Conservation (phyloP, 2,113 vertebrate genomes). For the Leiothrix lutea region DNA sequence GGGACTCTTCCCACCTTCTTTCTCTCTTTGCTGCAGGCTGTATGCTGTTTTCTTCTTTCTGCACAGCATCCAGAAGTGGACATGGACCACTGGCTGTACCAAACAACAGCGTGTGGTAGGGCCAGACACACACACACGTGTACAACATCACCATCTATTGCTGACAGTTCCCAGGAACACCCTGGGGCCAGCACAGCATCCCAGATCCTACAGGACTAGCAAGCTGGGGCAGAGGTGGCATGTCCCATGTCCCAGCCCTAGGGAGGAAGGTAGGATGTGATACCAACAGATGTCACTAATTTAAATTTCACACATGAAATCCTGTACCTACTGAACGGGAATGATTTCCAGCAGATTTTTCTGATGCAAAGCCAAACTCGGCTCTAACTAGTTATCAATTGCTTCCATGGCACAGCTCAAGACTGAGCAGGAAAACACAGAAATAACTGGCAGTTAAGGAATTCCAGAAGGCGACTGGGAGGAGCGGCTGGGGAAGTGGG, state of each 20-base stretch:
- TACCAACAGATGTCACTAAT: neutral
- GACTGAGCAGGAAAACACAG: neutral
- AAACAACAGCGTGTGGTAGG: accelerated
- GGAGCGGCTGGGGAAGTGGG: accelerated
- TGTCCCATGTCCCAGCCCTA: neutral
- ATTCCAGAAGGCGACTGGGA: neutral
- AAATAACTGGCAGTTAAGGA: neutral
- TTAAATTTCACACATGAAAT: neutral
- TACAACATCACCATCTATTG: neutral
- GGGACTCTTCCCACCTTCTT: neutral
- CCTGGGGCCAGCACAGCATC: neutral
- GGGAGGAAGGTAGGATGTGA: neutral
- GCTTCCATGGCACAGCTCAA: neutral
- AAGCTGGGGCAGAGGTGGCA: neutral
- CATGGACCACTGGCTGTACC: neutral
- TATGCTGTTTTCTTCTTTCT: neutral
- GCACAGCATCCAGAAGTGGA: accelerated
- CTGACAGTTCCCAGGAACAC: neutral
- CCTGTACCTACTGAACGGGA: neutral
- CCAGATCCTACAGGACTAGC: neutral
- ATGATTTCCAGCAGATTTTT: neutral
- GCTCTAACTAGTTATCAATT: neutral
- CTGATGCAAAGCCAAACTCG: neutral
- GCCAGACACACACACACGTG: accelerated
- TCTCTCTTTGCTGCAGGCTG: neutral